These are phyloP conservation scores for Habrosyne pyritoides DNA, from an alignment of 2,888 invertebrate species.

Conservation along the genomic window DNA sequence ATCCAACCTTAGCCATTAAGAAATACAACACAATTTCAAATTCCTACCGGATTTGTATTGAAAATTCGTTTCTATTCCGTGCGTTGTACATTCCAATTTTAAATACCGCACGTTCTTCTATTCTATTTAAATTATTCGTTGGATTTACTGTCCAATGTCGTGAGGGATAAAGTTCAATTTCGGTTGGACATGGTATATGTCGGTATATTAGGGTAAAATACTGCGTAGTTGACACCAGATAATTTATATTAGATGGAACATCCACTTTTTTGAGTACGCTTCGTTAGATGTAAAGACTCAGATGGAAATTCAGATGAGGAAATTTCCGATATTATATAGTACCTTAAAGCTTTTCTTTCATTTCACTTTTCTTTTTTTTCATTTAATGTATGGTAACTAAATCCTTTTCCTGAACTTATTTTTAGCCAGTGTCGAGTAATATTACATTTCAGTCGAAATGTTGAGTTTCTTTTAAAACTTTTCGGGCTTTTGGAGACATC, in stretches of 20 bases:
- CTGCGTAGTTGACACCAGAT: constrained; percentile 59
- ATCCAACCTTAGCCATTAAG: constrained; percentile 24
- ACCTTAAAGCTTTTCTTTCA: constrained; percentile 8
- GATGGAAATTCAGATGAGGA: constrained; percentile 40
- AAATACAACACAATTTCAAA: constrained; percentile 13
- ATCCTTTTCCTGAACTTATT: too few species aligned
- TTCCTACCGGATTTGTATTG: constrained; percentile 12
- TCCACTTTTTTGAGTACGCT: constrained; percentile 36
- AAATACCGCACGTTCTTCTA: constrained; percentile 20
- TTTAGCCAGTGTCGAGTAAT: too few species aligned
- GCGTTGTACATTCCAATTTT: constrained; percentile 40
- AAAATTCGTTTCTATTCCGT: constrained; percentile 35
- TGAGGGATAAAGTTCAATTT: constrained; percentile 27
- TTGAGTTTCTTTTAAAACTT: too few species aligned
- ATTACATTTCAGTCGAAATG: too few species aligned
- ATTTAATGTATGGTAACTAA: too few species aligned
- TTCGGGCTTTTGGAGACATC: too few species aligned
- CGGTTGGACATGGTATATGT: constrained; percentile 10
- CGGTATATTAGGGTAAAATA: constrained; percentile 36
- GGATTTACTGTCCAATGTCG: constrained; percentile 14
- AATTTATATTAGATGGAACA: constrained; percentile 55
- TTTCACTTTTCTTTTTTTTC: too few species aligned
- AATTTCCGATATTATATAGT: constrained; percentile 20
- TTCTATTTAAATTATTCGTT: background rate
- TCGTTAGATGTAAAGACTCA: constrained; percentile 44